Evolutionary conservation across 2,113 vertebrate species (phyloP).

Genomic region (Paradoxurus hermaphroditus): DNA sequence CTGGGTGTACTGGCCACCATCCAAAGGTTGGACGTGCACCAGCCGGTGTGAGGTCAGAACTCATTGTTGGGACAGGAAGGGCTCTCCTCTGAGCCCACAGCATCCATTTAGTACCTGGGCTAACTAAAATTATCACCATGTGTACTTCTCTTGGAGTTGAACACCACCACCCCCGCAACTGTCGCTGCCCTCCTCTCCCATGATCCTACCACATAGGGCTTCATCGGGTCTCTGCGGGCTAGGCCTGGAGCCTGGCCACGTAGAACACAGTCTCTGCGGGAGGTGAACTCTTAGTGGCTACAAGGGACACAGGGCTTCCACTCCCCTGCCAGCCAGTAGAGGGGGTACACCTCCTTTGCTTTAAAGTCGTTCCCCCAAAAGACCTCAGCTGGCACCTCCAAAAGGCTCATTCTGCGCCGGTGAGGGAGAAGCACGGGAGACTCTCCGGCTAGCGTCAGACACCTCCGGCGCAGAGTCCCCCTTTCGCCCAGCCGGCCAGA

Average conservation of each 20-base stretch:
- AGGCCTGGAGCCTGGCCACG: no score
- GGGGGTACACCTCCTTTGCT: not conserved
- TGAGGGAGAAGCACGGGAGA: not conserved
- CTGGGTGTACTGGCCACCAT: not conserved
- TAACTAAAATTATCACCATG: no score
- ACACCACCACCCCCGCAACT: accelerated
- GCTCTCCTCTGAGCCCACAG: not conserved
- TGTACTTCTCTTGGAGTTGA: not conserved
- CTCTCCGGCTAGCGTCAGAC: accelerated
- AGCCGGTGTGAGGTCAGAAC: accelerated
- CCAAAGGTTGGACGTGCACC: not conserved
- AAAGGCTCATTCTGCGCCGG: not conserved
- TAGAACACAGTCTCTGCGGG: not conserved
- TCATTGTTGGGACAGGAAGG: not conserved
- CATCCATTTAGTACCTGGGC: not conserved
- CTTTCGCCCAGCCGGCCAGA: no score
- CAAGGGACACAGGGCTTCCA: not conserved
- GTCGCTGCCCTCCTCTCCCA: no score
- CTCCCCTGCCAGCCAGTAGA: not conserved
- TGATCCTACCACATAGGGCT: accelerated
- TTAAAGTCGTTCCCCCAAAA: not conserved
- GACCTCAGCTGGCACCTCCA: not conserved
- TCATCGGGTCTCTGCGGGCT: not conserved
- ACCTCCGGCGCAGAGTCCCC: accelerated
- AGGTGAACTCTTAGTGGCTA: not conserved